A percentile compares a stretch with the other conserved stretches of the same genome.
Conservation (phyloP, 2,113 vertebrate species). For the Anseranas semipalmata region DNA sequence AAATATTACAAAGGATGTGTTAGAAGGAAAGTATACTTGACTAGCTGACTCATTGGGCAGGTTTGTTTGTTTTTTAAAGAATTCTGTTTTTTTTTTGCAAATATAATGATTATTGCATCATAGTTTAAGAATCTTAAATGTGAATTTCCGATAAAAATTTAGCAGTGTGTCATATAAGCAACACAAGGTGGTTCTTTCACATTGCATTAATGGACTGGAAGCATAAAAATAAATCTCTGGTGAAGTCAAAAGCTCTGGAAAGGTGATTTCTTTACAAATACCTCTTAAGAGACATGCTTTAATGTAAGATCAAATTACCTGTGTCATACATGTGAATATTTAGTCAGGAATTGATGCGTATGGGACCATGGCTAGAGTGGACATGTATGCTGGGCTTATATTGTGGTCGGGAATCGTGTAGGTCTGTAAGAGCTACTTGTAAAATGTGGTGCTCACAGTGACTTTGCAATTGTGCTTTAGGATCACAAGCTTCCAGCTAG, state of each 20-base stretch:
- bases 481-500: not conserved
- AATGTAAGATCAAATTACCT: not conserved
- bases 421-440: not conserved
- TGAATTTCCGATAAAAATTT: not conserved
- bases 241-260: not conserved
- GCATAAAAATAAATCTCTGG: constrained; percentile 4
- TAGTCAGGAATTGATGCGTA: not conserved
- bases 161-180: constrained; percentile 3
- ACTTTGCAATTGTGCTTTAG: not conserved
- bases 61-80: not conserved
- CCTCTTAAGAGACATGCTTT: not conserved
- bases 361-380: rapidly evolving
- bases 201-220: not conserved
- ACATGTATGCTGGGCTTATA: not conserved
- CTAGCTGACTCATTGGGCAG: not conserved
- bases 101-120: not conserved
- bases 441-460: not conserved
- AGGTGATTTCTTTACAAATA: not conserved
- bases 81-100: not conserved
- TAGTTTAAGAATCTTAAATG: not conserved
- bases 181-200: not conserved
- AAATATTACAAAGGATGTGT: not conserved
- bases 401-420: not conserved
- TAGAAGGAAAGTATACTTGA: not conserved
- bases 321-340: not conserved